Evolutionary conservation across 1,140 invertebrate species (phyloP), one percentile per base, ranked within the genome.

Genomic region (Lepidostoma basale): DNA sequence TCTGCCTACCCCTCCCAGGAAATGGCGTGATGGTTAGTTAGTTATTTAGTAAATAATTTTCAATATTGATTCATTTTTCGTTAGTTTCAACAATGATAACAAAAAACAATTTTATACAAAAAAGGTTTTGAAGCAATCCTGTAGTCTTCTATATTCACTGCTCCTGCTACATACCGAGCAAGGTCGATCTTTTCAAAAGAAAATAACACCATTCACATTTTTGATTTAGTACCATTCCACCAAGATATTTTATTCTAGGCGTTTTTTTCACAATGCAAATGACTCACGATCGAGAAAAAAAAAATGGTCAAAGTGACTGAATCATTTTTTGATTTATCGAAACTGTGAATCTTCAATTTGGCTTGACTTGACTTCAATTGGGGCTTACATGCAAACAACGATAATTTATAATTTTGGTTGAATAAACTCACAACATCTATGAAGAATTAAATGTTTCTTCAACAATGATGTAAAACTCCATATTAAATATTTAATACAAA

Each of bases 141-240:
- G n/a, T n/a, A n/a, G n/a, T n/a, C n/a, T n/a, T n/a, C n/a, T n/a
- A n/a, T n/a, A n/a, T n/a, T n/a, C n/a, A n/a, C n/a, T n/a, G n/a
- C n/a, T 9, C 49, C 49, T 4, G 6, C 49, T 18, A 54, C 49
- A 23, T 26, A 25, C 26, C 49, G 49, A 30, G 30, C 49, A 54
- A 30, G 49, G 49, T 30, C 49, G 49, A 54, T 54, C 49, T 54
- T 54, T 54, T 54, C 49, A 54, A 54, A 54, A 16, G 49, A 26
- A 28, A 16, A 18, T 30, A 54, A 54, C 25, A 54, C 49, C 26
- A 54, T 54, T 54, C 49, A 54, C 49, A 16, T 26, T 54, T 54
- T 54, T 54, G 49, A 54, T 54, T 54, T 54, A 54, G 49, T 54
- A 26, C 49, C 26, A n/a, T 33, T 6, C 49, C 10, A 28, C 26